Evolutionary conservation across 2,797 vertebrate genomes (phyloP).

Genomic region (Pangasius krempfi): DNA sequence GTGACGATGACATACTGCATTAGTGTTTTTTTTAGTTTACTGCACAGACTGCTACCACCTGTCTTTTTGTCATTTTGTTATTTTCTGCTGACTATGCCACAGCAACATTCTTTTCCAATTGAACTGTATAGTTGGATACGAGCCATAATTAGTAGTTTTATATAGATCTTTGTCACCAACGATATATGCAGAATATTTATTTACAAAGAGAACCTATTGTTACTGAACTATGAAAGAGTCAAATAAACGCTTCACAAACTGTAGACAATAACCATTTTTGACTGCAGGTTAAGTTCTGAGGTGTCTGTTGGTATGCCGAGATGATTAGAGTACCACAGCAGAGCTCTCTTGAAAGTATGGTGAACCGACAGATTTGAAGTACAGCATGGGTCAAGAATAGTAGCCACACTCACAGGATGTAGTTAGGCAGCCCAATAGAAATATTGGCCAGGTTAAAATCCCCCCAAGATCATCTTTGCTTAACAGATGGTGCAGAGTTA

Average conservation of each 20-base stretch:
- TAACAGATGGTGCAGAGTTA: not conserved
- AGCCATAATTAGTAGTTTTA: not conserved
- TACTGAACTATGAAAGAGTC: not conserved
- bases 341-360: not conserved
- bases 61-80: not conserved
- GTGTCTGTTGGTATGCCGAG: not conserved
- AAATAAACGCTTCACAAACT: not conserved
- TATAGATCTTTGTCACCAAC: not conserved
- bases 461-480: not conserved
- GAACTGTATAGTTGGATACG: not conserved
- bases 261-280: not conserved
- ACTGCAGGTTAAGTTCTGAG: slow-evolving; percentile 1
- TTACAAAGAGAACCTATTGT: not conserved
- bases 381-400: not conserved
- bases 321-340: not conserved
- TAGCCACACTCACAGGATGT: not conserved
- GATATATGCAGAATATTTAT: not conserved
- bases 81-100: not conserved
- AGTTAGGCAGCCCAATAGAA: not conserved
- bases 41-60: not conserved
- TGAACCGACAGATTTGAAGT: not conserved
- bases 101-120: not conserved
- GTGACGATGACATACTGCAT: not conserved
- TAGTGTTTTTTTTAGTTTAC: not conserved
- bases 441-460: not conserved